Base-by-base conservation (phyloP, 2,797 vertebrate species). In the Fundulus diaphanus region DNA sequence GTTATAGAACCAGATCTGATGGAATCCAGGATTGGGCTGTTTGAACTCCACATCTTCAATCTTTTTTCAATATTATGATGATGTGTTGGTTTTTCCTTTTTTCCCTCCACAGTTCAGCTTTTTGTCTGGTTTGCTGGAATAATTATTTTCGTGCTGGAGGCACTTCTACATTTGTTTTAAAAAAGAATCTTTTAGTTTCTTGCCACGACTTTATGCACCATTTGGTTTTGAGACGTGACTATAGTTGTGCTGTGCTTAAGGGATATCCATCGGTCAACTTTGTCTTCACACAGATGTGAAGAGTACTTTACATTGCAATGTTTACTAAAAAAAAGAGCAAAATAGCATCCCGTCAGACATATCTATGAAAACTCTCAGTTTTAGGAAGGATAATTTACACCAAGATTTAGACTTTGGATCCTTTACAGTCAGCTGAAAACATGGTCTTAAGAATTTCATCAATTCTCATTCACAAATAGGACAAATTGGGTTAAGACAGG, bases 11-110 rank as follows among this genome's bases (percentile, higher is more conserved):
- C 46, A 69, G 5, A 69, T 49, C 46, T 49, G 46, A 69, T 42
- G 37, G 52, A 57, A 29, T 57, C 40, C 70, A 29, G 70, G 4
- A 29, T 29, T 37, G 69, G 35, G 29, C 0, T 15, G 20, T 40
- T 54, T 35, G 15, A 35, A 54, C 13, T 40, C 33, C 22, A 54
- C 33, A 70, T 40, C 15, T 54, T 57, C 16, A 57, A 22, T 31
- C 37, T 44, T 72, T 40, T 42, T 51, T 24, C 11, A 33, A 65
- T 40, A n/a, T 65, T 65, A 65, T 65, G 61, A 61, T 61, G 29
- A 65, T 65, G 18, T 61, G 61, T 65, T 27, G 20, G 35, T 2
- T 65, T 40, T 65, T 65, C 35, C 31, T 12, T 12, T 37, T 37
- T 63, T 24, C 61, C 20, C n/a, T n/a, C n/a, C 61, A 63, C 61